Evolutionary conservation across 2,113 vertebrate genomes (phyloP), one percentile per base, ranked within the genome.

Genomic region (Oncorhynchus clarkii): DNA sequence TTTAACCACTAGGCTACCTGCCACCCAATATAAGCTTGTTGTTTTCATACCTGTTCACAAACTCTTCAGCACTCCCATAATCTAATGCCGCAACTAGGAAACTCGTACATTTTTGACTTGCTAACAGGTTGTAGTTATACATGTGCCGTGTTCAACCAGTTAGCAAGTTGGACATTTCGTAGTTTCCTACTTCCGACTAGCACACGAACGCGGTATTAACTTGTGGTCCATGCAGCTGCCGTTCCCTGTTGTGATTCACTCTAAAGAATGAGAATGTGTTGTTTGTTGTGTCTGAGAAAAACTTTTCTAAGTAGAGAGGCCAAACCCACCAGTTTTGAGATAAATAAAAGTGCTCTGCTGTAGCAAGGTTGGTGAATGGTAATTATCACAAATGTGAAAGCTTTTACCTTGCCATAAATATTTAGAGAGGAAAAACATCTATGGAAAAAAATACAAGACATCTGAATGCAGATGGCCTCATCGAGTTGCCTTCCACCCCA

Each of bases 361-460:
- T 68, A 62, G 34, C 64, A 77, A 54, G 31, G 71, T 59, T 77
- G 54, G 14, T 59, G 72, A 71, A 27, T 45, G 45, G 45, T 54
- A 49, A 59, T 78, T 75, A 78, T 71, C 72, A 54, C 49, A 74
- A 71, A 29, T 48, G 65, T 16, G 16, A 27, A 67, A 77, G 57
- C 66, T 77, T 70, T 66, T 64, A 70, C 70, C 78, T 70, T 18
- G 60, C 66, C 75, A 67, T 71, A 14, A 72, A 75, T 78, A 72
- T 82, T 75, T 75, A 67, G 48, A 26, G 12, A 68, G 39, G 14
- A 49, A 59, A 31, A 73, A 26, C 66, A 70, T 70, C 66, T 27
- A 27, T 62, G 24, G 14, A 74, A 73, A 2, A 78, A 49, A 3
- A 48, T 45, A 31, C 29, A 20, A 70, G 45, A 34, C n/a, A 39